These are phyloP conservation scores for Drosophila pseudotakahashii DNA, from an alignment of 2,888 invertebrate genomes.

Conservation along the genomic window DNA sequence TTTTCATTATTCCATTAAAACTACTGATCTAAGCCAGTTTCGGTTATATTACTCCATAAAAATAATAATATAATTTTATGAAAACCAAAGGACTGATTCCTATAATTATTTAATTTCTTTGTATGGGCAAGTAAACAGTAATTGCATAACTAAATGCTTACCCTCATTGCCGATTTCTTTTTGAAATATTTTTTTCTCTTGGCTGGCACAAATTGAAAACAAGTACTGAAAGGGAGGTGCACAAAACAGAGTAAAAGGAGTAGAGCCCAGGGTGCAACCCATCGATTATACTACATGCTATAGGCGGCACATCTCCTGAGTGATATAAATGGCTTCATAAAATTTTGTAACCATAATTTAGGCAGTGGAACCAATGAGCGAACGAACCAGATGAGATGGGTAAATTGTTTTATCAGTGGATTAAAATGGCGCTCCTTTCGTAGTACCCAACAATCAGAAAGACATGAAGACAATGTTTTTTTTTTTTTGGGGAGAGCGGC, in stretches of 20 bases:
- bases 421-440: constrained; percentile 30
- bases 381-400: constrained; percentile 21
- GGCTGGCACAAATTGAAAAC: constrained; percentile 60
- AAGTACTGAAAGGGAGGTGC: constrained; percentile 49
- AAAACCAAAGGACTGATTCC: constrained; percentile 43
- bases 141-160: constrained; percentile 33
- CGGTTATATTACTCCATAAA: constrained; percentile 6
- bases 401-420: constrained; percentile 72
- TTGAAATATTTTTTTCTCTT: constrained; percentile 2
- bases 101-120: constrained; percentile 63
- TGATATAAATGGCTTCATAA: constrained; percentile 81
- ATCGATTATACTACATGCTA: constrained; percentile 48
- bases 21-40: too few relatives aligned
- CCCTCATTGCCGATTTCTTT: constrained; percentile 23
- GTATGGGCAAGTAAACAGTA: constrained; percentile 38
- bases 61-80: constrained; percentile 35
- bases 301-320: constrained; percentile 60
- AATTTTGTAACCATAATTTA: constrained; percentile 78
- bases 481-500: constrained; percentile 21
- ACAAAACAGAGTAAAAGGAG: constrained; percentile 17
- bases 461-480: constrained; percentile 30
- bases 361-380: constrained; percentile 1
- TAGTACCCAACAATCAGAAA: constrained; percentile 48
- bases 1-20: too few relatives aligned
- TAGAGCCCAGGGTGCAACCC: constrained; percentile 23